Evolutionary conservation across 2,797 vertebrate species (phyloP), one percentile per base, ranked within the genome.

Genomic region (Pelodytes ibericus): DNA sequence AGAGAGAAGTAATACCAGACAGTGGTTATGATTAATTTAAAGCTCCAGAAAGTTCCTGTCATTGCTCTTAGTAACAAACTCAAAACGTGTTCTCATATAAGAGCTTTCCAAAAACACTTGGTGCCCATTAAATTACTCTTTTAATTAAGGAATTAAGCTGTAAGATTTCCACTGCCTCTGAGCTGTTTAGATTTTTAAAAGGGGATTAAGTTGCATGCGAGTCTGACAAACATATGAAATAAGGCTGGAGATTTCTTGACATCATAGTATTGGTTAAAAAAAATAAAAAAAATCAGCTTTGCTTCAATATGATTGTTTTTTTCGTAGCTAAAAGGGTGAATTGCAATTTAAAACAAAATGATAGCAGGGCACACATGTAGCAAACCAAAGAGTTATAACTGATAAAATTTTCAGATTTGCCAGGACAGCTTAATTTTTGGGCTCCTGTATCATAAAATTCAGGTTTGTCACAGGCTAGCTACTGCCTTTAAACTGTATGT

Each of bases 111-210:
- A 63, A 36, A 36, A 62, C 8, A 18, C 59, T 57, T 31, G 10
- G 18, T 44, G 11, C 31, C 51, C 25, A 51, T 68, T 61, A 64
- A 22, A 26, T 30, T 75, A 61, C 24, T 16, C 41, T 61, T 75
- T 61, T 69, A 75, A 68, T 75, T 69, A 60, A 26, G 18, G 39
- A 51, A 59, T 75, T 51, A 68, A 68, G 31, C 10, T 49, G 39
- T 29, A 41, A 68, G 73, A 61, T 29, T 61, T 60, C 56, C 11
- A 49, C 51, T 60, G 64, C 64, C 73, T 75, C 25, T 47, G 5
- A 69, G 73, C 56, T 61, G 66, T 68, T 69, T 68, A 39, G 29
- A 36, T 69, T 59, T n/a, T 49, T 39, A 31, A 66, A 74, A 44
- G 47, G 63, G 72, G 53, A 74, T 65, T 65, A 25, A 65, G 31